Conservation (phyloP, 2,797 vertebrate genomes). For the Manis pentadactyla region DNA sequence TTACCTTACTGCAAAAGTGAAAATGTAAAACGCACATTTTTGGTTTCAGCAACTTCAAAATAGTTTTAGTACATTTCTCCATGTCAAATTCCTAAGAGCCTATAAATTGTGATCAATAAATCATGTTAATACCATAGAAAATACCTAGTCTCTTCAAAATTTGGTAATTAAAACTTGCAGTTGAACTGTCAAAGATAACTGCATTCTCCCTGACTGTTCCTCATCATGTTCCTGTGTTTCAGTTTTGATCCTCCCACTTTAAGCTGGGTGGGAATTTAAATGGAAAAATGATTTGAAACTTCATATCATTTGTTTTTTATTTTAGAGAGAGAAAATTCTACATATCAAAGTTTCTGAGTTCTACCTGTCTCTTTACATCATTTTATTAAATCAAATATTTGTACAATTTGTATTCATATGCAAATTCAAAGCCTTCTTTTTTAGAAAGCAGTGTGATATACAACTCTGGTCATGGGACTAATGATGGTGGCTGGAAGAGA, state of each 20-base stretch:
- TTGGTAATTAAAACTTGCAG: neutral
- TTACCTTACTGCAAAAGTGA: neutral
- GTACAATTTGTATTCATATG: neutral
- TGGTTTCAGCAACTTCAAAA: neutral
- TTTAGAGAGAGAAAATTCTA: neutral
- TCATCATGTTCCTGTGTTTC: neutral
- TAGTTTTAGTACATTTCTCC: neutral
- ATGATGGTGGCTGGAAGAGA: neutral
- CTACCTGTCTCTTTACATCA: neutral
- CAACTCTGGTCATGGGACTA: neutral
- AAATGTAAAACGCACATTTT: neutral
- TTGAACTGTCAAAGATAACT: neutral
- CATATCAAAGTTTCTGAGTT: neutral
- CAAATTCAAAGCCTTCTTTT: neutral
- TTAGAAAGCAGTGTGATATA: neutral
- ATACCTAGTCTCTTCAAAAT: neutral
- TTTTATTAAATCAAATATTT: neutral
- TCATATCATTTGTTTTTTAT: neutral
- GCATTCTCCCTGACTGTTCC: neutral
- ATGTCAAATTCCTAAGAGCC: neutral
- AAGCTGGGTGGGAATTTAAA: neutral
- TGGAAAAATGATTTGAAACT: neutral
- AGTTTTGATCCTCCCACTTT: neutral
- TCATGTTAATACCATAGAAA: neutral
- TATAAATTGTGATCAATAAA: neutral